Conservation (phyloP, 2,888 invertebrate genomes). For the Phortica magna region DNA sequence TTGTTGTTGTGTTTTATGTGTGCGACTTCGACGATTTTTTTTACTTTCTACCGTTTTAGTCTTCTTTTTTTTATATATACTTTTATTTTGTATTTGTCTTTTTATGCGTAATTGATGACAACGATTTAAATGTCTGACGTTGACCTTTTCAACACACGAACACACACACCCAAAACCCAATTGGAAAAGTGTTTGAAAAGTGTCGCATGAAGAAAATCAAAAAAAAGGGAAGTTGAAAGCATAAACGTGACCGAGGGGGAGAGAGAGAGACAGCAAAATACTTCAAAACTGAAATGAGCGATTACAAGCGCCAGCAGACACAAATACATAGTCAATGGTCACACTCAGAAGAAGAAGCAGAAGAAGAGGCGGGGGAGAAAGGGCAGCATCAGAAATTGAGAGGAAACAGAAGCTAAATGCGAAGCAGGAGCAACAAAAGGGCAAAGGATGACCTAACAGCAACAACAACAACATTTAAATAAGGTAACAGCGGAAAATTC, state of each 20-base stretch:
- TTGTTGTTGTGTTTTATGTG: background rate
- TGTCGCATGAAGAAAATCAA: background rate
- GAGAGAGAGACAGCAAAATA: background rate
- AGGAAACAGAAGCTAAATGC: too few relatives aligned
- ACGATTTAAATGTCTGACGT: constrained; percentile 17
- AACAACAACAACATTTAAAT: too few relatives aligned
- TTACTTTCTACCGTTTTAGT: background rate
- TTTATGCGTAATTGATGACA: constrained; percentile 16
- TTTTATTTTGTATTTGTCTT: background rate
- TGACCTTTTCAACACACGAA: constrained; percentile 1
- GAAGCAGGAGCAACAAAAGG: too few relatives aligned
- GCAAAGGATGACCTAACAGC: too few relatives aligned
- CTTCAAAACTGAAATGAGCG: constrained; percentile 16
- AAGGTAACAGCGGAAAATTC: too few relatives aligned
- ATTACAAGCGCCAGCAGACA: constrained; percentile 5
- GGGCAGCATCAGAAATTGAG: too few relatives aligned
- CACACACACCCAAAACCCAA: background rate
- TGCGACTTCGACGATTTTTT: background rate
- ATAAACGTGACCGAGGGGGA: too few relatives aligned
- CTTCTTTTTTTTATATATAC: background rate
- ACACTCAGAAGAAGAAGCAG: too few relatives aligned
- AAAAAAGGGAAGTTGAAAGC: background rate
- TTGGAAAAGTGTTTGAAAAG: background rate
- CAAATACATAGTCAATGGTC: too few relatives aligned
- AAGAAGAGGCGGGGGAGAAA: too few relatives aligned